phyloP scores from a whole-genome alignment of 2,113 vertebrate species.

The Megaceryle torquata region DNA sequence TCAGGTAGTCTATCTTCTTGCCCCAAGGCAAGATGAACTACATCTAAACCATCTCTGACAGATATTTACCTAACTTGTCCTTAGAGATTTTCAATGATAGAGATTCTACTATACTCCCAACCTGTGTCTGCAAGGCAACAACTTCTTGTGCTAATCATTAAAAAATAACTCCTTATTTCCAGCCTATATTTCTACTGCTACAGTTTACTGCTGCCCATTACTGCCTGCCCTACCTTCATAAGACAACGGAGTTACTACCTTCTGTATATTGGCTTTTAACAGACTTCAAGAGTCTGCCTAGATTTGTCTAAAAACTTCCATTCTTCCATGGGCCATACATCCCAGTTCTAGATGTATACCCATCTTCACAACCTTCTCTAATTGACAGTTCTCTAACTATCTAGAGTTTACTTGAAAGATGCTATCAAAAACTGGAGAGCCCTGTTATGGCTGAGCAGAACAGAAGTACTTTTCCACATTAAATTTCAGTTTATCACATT shows the following conservation, averaged over 20 bases:
- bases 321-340: not conserved
- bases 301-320: not conserved
- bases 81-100: not conserved
- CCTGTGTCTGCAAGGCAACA: not conserved
- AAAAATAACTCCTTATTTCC: not conserved
- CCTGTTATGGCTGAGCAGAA: not conserved
- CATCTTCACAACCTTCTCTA: not conserved
- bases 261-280: not conserved
- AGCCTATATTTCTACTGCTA: not conserved
- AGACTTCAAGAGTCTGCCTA: not conserved
- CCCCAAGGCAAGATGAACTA: constrained; percentile 11
- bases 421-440: not conserved
- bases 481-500: not conserved
- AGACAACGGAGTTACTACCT: not conserved
- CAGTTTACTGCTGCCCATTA: not conserved
- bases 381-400: not conserved
- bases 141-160: not conserved
- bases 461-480: not conserved
- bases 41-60: not conserved
- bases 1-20: constrained; percentile 17
- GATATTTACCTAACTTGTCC: not conserved
- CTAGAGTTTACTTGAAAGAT: not conserved
- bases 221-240: not conserved
- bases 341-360: not conserved
- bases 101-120: not conserved